phyloP scores from a whole-genome alignment of 2,113 vertebrate species.

The Syngnathus scovelli region DNA sequence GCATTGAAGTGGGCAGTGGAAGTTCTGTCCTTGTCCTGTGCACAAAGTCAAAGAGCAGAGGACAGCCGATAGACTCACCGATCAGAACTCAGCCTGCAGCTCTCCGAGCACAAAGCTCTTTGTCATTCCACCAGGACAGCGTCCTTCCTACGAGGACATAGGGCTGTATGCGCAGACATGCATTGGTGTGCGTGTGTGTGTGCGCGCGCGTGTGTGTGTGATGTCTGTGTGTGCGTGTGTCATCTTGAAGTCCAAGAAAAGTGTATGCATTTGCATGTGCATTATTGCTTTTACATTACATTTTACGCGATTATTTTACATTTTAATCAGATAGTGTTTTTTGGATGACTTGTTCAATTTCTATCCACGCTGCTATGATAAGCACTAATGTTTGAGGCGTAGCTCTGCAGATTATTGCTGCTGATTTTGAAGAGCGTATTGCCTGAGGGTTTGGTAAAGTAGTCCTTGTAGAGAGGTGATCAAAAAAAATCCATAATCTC shows the following conservation, averaged over 20 bases:
- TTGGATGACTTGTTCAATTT: constrained; percentile 4
- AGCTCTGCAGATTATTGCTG: constrained; percentile 15
- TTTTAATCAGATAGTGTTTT: neutral
- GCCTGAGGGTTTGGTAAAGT: constrained; percentile 18
- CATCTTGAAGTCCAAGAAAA: too few species aligned
- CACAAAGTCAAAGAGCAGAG: constrained; percentile 24
- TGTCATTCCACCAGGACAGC: constrained; percentile 18
- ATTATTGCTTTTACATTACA: neutral
- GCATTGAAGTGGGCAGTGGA: constrained; percentile 30
- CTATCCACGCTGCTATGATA: constrained; percentile 3
- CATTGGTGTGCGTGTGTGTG: neutral
- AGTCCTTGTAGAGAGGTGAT: constrained; percentile 34
- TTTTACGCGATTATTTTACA: neutral
- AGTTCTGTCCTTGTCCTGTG: constrained; percentile 43
- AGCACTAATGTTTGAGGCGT: constrained; percentile 4
- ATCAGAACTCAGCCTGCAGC: constrained; percentile 33
- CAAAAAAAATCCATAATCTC: constrained; percentile 54
- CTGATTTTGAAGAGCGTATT: constrained; percentile 18
- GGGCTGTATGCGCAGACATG: neutral
- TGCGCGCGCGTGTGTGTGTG: neutral
- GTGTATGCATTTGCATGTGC: neutral
- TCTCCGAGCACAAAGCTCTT: constrained; percentile 34
- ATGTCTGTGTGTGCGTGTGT: neutral
- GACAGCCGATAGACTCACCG: constrained; percentile 37
- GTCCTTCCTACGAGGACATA: constrained; percentile 23